Evolutionary conservation across 2,888 invertebrate genomes (phyloP).

Genomic region (Molorchus minor): DNA sequence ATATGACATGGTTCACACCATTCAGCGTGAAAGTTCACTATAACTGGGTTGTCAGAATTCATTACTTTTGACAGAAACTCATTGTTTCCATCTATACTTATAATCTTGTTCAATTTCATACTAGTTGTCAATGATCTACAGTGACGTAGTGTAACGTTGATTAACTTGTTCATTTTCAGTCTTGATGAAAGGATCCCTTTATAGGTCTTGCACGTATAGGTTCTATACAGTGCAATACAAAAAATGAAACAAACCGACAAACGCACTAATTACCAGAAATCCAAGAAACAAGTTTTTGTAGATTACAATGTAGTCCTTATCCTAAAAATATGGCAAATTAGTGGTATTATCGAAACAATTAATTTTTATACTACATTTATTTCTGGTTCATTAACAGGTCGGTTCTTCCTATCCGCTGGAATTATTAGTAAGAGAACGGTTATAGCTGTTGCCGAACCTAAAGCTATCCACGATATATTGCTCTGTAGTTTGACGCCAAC

Average conservation of each 20-base stretch:
- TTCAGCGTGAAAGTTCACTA: conserved; percentile 90
- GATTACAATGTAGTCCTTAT: conserved; percentile 66
- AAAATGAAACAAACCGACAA: conserved; percentile 62
- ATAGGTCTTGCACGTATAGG: conserved; percentile 62
- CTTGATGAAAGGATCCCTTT: conserved; percentile 53
- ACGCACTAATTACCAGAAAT: conserved; percentile 61
- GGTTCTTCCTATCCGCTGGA: conserved; percentile 62
- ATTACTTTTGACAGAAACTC: conserved; percentile 85
- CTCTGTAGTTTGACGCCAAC: conserved; percentile 73
- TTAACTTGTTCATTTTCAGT: conserved; percentile 36
- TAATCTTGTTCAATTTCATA: conserved; percentile 57
- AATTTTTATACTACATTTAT: conserved; percentile 32
- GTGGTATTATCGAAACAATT: neutral
- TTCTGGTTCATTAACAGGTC: conserved; percentile 37
- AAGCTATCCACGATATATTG: conserved; percentile 70
- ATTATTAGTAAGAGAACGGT: conserved; percentile 70
- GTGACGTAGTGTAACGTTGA: conserved; percentile 10
- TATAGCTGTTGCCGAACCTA: conserved; percentile 66
- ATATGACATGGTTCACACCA: conserved; percentile 93
- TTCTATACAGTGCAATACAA: conserved; percentile 64
- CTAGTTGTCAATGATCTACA: conserved; percentile 43
- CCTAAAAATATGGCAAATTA: conserved; percentile 54
- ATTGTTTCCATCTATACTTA: conserved; percentile 74
- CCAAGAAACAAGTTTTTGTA: conserved; percentile 64
- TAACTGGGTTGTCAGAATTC: conserved; percentile 85